Conservation (phyloP, 2,888 invertebrate genomes). For the Coenonympha arcania region DNA sequence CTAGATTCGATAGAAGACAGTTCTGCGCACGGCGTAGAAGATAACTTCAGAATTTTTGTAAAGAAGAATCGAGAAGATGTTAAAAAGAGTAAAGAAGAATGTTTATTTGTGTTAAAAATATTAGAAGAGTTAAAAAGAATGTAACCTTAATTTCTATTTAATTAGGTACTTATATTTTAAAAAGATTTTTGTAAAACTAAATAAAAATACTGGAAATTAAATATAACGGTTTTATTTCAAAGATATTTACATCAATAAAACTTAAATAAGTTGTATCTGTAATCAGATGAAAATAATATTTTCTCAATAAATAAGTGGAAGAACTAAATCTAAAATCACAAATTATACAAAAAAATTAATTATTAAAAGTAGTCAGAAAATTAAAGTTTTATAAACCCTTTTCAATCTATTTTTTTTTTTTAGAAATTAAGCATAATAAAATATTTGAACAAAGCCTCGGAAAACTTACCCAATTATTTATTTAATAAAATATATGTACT, state of each 20-base stretch:
- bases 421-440: neutral
- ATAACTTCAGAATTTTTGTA: conserved; percentile 35
- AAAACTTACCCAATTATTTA: neutral
- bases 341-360: neutral
- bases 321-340: neutral
- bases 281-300: neutral
- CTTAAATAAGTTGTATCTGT: neutral
- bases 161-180: too few species aligned
- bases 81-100: conserved; percentile 35
- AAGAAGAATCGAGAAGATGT: conserved; percentile 34
- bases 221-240: neutral
- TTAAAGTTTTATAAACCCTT: neutral
- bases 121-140: conserved; percentile 31
- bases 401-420: neutral
- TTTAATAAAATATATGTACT: neutral
- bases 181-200: neutral
- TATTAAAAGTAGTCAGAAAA: neutral
- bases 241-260: neutral
- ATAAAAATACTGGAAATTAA: neutral
- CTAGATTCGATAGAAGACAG: conserved; percentile 44
- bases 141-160: neutral
- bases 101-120: conserved; percentile 39
- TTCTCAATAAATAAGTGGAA: neutral
- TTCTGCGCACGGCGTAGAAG: conserved; percentile 34
- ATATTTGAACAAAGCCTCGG: neutral